phyloP scores from a whole-genome alignment of 2,888 invertebrate genomes.

The Leptura quadrifasciata region DNA sequence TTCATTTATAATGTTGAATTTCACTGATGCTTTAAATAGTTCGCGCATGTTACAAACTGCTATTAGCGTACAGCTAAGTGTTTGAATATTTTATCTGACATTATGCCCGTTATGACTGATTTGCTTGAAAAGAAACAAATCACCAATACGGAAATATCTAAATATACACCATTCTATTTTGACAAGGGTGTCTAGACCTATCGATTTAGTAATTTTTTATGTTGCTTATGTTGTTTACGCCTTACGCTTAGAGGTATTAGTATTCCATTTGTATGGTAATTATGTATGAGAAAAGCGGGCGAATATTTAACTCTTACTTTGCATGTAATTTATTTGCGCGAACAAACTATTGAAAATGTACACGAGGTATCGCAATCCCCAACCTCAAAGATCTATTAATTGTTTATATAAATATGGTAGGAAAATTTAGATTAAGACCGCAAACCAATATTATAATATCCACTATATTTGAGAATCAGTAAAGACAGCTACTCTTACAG shows the following conservation, averaged over 20 bases:
- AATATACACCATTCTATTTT: not conserved
- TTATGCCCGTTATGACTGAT: not conserved
- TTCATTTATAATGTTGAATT: no score
- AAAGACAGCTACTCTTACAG: no score
- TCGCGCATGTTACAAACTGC: no score
- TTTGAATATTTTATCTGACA: no score
- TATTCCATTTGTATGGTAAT: conserved; percentile 10
- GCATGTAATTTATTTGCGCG: not conserved
- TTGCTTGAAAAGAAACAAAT: not conserved
- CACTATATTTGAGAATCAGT: no score
- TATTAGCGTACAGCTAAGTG: no score
- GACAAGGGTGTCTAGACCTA: conserved; percentile 21
- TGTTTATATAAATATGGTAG: no score
- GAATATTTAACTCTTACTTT: not conserved
- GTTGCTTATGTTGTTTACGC: not conserved
- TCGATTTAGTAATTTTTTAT: conserved; percentile 32
- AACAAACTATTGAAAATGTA: not conserved
- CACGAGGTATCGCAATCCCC: not conserved
- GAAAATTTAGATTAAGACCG: no score
- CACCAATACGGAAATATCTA: not conserved
- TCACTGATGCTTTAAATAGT: no score
- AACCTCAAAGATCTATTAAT: no score
- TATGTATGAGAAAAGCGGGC: not conserved
- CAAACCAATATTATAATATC: no score
- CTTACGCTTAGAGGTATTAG: not conserved